Percentiles rank a stretch among this genome's conserved stretches.
Conservation (phyloP, 2,113 vertebrate species). For the Nerophis lumbriciformis region DNA sequence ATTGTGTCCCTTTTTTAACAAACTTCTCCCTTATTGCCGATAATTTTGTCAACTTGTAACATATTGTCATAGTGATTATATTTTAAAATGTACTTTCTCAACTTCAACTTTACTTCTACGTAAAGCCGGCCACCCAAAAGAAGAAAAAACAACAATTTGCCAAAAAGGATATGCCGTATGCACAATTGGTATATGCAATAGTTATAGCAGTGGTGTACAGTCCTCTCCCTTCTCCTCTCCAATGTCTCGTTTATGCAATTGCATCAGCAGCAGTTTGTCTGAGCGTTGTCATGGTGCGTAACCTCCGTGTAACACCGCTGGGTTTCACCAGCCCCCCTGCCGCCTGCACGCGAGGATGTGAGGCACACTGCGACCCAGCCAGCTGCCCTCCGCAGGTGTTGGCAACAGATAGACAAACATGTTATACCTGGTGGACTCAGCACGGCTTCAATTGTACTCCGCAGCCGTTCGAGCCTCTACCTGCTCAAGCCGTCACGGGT, state of each 20-base stretch:
- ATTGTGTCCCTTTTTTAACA: too few relatives aligned
- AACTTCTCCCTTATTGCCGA: too few relatives aligned
- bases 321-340: slow-evolving; percentile 18
- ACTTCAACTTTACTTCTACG: too few relatives aligned
- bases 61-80: too few relatives aligned
- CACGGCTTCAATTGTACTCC: slow-evolving; percentile 6
- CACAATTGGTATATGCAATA: too few relatives aligned
- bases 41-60: too few relatives aligned
- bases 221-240: not conserved
- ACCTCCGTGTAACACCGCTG: slow-evolving; percentile 45
- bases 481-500: slow-evolving; percentile 25
- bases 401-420: slow-evolving; percentile 30
- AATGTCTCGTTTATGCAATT: slow-evolving; percentile 44
- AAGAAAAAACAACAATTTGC: too few relatives aligned
- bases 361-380: slow-evolving; percentile 39
- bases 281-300: slow-evolving; percentile 54
- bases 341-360: slow-evolving; percentile 16
- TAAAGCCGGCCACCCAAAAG: too few relatives aligned
- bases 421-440: slow-evolving; percentile 17
- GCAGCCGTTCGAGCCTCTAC: not conserved
- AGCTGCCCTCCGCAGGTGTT: slow-evolving; percentile 59
- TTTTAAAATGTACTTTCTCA: too few relatives aligned
- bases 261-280: slow-evolving; percentile 51
- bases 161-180: too few relatives aligned
- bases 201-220: not conserved